Evolutionary conservation across 2,888 invertebrate genomes (phyloP).

Genomic region (Bombylius discolor): DNA sequence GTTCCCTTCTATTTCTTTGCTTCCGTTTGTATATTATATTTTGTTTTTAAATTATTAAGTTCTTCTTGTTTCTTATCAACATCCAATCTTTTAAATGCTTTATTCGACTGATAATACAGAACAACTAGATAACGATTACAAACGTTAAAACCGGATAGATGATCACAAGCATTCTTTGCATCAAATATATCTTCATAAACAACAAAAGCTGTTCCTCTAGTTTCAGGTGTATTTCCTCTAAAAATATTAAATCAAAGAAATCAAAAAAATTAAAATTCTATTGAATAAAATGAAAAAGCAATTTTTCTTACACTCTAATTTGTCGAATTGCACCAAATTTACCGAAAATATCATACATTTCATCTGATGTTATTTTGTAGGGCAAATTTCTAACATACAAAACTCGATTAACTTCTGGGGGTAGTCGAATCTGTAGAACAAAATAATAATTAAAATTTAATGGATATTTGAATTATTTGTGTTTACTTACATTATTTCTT

Average conservation of each 20-base stretch:
- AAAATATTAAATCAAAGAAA: conserved; percentile 17
- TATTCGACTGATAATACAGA: conserved; percentile 91
- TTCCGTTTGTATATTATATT: conserved; percentile 67
- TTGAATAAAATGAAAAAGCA: background rate
- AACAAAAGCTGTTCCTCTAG: conserved; percentile 97
- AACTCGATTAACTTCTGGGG: conserved; percentile 97
- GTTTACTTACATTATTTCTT: conserved; percentile 54
- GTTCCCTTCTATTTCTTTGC: conserved; percentile 36
- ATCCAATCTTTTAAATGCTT: conserved; percentile 91
- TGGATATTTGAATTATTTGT: background rate
- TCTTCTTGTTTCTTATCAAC: conserved; percentile 93
- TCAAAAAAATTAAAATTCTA: background rate
- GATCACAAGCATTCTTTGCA: conserved; percentile 99
- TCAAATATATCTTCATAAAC: conserved; percentile 99
- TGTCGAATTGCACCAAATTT: conserved; percentile 99
- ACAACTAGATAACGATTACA: conserved; percentile 99
- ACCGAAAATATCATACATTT: conserved; percentile 99
- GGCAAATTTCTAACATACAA: conserved; percentile 94
- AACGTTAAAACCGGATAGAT: conserved; percentile 96
- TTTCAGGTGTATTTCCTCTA: conserved; percentile 94
- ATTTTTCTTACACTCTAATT: conserved; percentile 78
- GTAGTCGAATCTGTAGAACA: conserved; percentile 74
- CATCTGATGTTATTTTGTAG: conserved; percentile 98
- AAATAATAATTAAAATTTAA: conserved; percentile 11
- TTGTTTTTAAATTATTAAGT: conserved; percentile 86